Base-by-base conservation (phyloP, 2,888 invertebrate genomes). In the Cryptocephalus primarius region DNA sequence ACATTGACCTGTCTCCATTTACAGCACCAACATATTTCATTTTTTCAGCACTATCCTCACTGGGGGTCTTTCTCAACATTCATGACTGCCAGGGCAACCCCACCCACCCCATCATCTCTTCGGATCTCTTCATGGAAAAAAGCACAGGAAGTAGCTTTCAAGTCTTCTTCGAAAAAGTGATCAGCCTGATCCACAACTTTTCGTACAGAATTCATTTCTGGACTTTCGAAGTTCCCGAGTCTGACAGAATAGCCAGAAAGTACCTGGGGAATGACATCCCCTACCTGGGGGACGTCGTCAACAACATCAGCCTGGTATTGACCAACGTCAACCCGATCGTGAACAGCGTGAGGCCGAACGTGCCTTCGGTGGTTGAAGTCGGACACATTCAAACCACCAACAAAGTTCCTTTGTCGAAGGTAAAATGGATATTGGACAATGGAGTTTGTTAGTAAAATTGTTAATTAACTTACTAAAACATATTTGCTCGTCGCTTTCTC, bases 11-110 rank as follows among this genome's bases (percentile, higher is more conserved):
- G n/a, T n/a, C n/a, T n/a, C n/a, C n/a, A n/a, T n/a, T n/a, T n/a
- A n/a, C n/a, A n/a, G 8, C 10, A 9, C 34, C 8, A 32, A 13
- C 32, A 10, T 36, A 38, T 36, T 39, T 13, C 14, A 33, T 32
- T 6, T 9, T 48, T 45, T 14, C 48, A 47, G 56, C 48, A 40
- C 50, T 60, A 11, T 57, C 56, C 1, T 57, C 60, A 2, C 38
- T 59, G 32, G 55, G 53, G 12, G 46, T 53, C 2, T 48, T 49
- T 8, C 45, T 51, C 3, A 48, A 53, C 43, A 43, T 48, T 0
- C 54, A 60, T 33, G 56, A 59, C 44, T 48, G 54, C 9, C 42
- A 60, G 4, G 60, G 60, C 9, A 63, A 63, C 51, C 56, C 60
- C 4, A 49, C 57, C 1, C 61, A 63, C 52, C 60, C 61, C 2